phyloP scores from a whole-genome alignment of 2,797 vertebrate genomes.

The Myotis myotis region DNA sequence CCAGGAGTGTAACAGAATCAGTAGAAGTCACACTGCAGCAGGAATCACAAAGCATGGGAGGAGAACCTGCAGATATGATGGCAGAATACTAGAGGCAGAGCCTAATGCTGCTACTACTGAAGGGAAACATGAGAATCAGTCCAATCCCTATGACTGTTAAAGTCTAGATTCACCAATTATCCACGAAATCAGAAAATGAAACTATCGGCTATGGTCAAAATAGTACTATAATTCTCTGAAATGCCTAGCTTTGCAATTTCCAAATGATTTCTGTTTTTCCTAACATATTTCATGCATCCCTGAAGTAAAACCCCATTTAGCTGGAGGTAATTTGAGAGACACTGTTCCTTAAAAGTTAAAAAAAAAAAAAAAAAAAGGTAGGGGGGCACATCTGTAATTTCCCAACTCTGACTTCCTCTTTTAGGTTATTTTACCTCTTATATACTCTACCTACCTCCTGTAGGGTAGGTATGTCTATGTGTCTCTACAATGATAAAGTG shows the following conservation, averaged over 20 bases:
- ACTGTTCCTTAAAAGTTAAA: background rate
- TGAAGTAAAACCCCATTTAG: background rate
- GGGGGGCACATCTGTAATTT: background rate
- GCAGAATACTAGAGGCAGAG: background rate
- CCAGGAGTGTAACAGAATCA: background rate
- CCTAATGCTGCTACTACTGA: background rate
- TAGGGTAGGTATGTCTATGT: background rate
- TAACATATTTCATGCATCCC: background rate
- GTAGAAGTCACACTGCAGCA: background rate
- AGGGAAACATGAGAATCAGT: background rate
- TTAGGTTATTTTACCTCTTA: background rate
- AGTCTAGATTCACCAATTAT: background rate
- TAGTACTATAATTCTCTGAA: background rate
- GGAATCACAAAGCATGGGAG: background rate
- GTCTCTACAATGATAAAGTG: background rate
- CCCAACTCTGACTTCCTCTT: background rate
- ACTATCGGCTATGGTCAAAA: background rate
- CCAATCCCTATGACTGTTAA: background rate
- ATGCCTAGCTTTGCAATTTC: background rate
- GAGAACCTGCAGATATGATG: background rate
- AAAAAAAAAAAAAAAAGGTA: background rate
- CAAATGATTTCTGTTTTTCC: background rate
- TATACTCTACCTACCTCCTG: background rate
- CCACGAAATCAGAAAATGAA: background rate
- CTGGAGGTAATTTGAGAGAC: background rate